Evolutionary conservation across 2,888 invertebrate species (phyloP), one percentile per base, ranked within the genome.

Genomic region (Amphipoea oculea): DNA sequence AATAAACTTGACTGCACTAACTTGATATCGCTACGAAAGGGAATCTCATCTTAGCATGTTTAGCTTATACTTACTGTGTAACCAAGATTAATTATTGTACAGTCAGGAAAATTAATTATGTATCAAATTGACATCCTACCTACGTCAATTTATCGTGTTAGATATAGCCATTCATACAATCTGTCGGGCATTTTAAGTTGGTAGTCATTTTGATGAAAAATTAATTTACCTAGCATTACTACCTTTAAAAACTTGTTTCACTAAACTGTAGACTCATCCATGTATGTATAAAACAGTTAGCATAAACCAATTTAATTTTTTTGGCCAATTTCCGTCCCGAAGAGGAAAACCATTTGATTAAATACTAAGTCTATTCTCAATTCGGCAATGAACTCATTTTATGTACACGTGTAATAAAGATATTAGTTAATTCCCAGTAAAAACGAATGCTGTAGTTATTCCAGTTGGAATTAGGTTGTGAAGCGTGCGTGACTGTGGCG

Each of bases 391-490:
- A 76, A 62, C 57, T 71, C 1, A 66, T 65, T 67, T 54, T 23
- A 76, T 54, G 42, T 70, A 82, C 68, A 78, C 62, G 36, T 86
- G 76, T 75, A 73, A 85, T 83, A 73, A 77, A 75, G 72, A 79
- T 77, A 69, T 86, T 66, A 81, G 42, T 72, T 62, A 78, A 84
- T 81, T 84, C 36, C 73, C 63, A 65, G 70, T 84, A 84, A 88
- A 78, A 82, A 63, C 60, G 66, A 29, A 42, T 20, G 57, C 69
- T 78, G 68, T 78, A 74, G 69, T 80, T 63, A 79, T 86, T 86
- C 74, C 68, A 67, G 48, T 77, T 57, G 78, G 72, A 86, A 85
- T 88, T 85, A 87, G 78, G 83, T 86, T 76, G 84, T 88, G 54
- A 71, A 51, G 20, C 54, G 74, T 86, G 86, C 88, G 88, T 85